phyloP scores from a whole-genome alignment of 92 coral and sea anemone species.

The Isaurus tuberculatus region DNA sequence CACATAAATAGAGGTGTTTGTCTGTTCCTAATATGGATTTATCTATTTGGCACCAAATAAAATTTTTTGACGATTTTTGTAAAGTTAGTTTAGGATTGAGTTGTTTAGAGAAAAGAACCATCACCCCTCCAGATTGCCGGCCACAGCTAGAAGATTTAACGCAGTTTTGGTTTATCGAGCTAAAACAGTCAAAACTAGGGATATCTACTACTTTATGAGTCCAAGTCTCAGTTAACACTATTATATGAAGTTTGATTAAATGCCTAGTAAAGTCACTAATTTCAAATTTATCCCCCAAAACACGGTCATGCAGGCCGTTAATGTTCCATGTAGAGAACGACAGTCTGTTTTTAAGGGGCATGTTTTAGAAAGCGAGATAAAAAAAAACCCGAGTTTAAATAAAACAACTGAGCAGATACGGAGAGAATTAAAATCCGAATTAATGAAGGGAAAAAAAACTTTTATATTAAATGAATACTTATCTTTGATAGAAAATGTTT shows the following conservation, averaged over 20 bases:
- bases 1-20: constrained; percentile 26
- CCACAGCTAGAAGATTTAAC: constrained; percentile 3
- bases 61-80: constrained; percentile 29
- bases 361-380: background rate
- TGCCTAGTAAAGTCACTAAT: constrained; percentile 3
- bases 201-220: constrained; percentile 19
- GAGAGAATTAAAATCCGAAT: background rate
- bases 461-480: background rate
- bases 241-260: constrained; percentile 6
- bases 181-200: constrained; percentile 29
- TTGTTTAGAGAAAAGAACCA: constrained; percentile 45
- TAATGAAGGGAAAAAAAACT: background rate
- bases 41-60: constrained; percentile 40
- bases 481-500: background rate
- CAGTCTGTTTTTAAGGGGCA: background rate
- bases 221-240: constrained; percentile 38
- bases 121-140: constrained; percentile 40
- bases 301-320: constrained; percentile 22
- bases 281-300: constrained; percentile 24
- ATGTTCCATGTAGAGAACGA: constrained; percentile 30
- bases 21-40: constrained; percentile 37
- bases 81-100: constrained; percentile 14
- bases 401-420: constrained; percentile 7
- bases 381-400: background rate
- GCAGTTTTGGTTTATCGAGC: background rate